Conservation (phyloP, 2,797 vertebrate species). For the Meda fulgida region DNA sequence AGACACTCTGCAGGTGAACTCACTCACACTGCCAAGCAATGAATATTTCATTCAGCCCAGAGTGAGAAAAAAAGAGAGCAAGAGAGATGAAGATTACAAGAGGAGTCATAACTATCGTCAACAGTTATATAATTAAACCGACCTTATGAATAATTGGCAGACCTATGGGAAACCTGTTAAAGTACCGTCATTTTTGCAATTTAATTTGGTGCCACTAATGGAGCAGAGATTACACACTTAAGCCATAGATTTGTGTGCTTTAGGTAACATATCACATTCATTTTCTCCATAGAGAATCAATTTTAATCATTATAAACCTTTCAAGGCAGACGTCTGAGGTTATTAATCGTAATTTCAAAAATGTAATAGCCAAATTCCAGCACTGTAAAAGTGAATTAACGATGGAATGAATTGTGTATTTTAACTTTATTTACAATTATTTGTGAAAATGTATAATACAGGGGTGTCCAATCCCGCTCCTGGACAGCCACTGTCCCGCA, state of each 20-base stretch:
- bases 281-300: background rate
- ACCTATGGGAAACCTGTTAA: background rate
- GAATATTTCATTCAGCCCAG: slow-evolving; percentile 53
- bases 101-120: slow-evolving; percentile 10
- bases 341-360: background rate
- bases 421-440: too few relatives aligned
- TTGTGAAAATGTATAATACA: too few relatives aligned
- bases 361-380: background rate
- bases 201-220: background rate
- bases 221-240: background rate
- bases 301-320: background rate
- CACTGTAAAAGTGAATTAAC: too few relatives aligned
- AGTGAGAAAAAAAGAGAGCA: slow-evolving; percentile 7
- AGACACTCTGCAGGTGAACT: slow-evolving; percentile 23
- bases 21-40: slow-evolving; percentile 36
- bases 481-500: too few relatives aligned
- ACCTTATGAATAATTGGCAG: background rate
- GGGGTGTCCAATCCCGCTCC: too few relatives aligned
- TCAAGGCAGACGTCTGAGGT: background rate
- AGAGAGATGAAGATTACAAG: slow-evolving; percentile 31
- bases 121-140: background rate
- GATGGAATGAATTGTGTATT: too few relatives aligned
- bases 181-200: background rate
- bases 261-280: too few relatives aligned
- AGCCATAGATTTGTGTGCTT: background rate